Conservation (phyloP, 2,888 invertebrate species). For the Microplitis manilae region DNA sequence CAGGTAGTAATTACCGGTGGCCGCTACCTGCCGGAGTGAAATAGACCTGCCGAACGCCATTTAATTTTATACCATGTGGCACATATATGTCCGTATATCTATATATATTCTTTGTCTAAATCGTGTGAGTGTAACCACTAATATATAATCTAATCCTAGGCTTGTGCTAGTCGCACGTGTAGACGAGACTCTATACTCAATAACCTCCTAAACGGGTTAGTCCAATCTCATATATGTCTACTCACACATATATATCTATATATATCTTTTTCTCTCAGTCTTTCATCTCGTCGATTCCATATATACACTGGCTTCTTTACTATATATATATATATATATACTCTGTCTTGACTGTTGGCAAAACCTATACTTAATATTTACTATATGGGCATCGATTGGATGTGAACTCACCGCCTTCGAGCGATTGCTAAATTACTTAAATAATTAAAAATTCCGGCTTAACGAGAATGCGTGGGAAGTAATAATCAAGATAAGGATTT, state of each 20-base stretch:
- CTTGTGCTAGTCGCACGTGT: slow-evolving; percentile 2
- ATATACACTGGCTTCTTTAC: slow-evolving; percentile 7
- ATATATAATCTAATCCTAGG: slow-evolving; percentile 1
- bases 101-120: slow-evolving; percentile 26
- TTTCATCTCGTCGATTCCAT: not conserved
- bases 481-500: slow-evolving; percentile 38
- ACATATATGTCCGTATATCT: slow-evolving; percentile 30
- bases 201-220: not conserved
- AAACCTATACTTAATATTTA: slow-evolving; percentile 71
- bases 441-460: slow-evolving; percentile 63
- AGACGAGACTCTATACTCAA: not conserved
- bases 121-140: slow-evolving; percentile 39
- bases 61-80: slow-evolving; percentile 67
- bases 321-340: slow-evolving; percentile 26
- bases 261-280: not conserved
- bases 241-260: slow-evolving; percentile 12
- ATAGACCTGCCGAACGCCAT: slow-evolving; percentile 70
- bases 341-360: slow-evolving; percentile 49
- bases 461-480: slow-evolving; percentile 44
- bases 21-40: slow-evolving; percentile 70
- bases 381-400: slow-evolving; percentile 65
- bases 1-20: slow-evolving; percentile 72
- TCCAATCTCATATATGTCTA: not conserved
- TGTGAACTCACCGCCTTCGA: slow-evolving; percentile 32
- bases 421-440: slow-evolving; percentile 63